These are phyloP conservation scores for Sinella curviseta DNA, from an alignment of 1,140 invertebrate species.

Conservation along the genomic window DNA sequence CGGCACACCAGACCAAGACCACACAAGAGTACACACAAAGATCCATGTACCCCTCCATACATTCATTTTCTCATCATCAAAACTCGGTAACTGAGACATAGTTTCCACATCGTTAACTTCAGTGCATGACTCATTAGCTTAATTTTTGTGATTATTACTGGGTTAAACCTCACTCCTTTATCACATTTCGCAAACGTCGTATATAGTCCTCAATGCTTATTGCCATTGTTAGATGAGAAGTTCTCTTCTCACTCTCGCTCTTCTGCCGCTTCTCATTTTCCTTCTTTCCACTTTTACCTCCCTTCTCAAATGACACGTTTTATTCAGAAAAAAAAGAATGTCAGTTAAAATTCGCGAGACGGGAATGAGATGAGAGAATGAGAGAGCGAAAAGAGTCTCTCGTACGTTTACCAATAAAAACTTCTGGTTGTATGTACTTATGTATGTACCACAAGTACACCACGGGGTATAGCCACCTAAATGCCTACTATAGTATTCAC, in stretches of 20 bases:
- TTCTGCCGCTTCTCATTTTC: not conserved
- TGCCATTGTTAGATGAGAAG: not conserved
- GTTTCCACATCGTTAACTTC: not conserved
- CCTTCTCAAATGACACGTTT: not conserved
- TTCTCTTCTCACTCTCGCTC: not conserved
- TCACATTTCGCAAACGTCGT: too few species aligned
- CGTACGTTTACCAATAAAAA: too few species aligned
- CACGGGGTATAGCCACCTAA: too few species aligned
- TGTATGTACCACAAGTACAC: too few species aligned
- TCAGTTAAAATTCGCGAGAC: not conserved
- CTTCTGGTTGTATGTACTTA: too few species aligned
- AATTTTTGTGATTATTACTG: not conserved
- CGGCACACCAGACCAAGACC: too few species aligned
- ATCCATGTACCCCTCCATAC: too few species aligned
- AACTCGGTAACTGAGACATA: not conserved
- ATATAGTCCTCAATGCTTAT: not conserved
- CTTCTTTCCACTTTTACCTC: too few species aligned
- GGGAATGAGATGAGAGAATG: not conserved
- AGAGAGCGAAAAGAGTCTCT: not conserved
- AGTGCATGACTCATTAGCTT: not conserved
- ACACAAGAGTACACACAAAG: too few species aligned
- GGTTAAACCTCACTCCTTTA: not conserved
- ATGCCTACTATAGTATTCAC: too few species aligned
- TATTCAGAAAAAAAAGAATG: not conserved
- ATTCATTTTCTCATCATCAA: too few species aligned